Percentiles rank a stretch among this genome's conserved stretches.
These are phyloP conservation scores for Zosterops pallidus DNA, from an alignment of 2,113 vertebrate genomes.

Conservation along the genomic window DNA sequence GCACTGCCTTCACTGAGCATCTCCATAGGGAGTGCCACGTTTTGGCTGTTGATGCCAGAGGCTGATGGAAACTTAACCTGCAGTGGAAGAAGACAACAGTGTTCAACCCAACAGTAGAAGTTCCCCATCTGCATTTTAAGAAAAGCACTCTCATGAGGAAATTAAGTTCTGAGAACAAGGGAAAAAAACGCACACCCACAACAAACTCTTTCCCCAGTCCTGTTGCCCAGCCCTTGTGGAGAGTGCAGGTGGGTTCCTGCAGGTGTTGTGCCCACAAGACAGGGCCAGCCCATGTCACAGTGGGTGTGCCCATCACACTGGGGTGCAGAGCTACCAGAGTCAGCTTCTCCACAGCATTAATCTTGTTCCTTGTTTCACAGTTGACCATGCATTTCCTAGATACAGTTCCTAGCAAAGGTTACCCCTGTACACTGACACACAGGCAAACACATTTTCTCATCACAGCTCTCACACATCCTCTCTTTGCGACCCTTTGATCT, in stretches of 20 bases:
- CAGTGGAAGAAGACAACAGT: not conserved
- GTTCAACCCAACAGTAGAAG: not conserved
- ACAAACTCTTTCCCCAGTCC: not conserved
- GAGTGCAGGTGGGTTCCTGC: not conserved
- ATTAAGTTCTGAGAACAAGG: not conserved
- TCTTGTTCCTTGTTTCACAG: not conserved
- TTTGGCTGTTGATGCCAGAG: not conserved
- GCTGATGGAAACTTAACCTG: not conserved
- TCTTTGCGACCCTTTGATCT: not conserved
- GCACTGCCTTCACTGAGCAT: not conserved
- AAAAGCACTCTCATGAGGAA: not conserved
- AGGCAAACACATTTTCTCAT: not conserved
- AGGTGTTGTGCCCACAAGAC: rapidly evolving
- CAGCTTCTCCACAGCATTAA: not conserved
- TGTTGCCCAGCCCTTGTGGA: rapidly evolving
- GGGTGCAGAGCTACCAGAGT: not conserved
- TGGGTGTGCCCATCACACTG: rapidly evolving
- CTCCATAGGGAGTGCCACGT: rapidly evolving
- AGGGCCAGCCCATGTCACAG: rapidly evolving
- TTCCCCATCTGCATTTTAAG: not conserved
- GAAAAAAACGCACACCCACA: rapidly evolving
- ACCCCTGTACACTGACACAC: rapidly evolving
- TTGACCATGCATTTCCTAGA: not conserved
- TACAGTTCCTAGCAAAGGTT: not conserved
- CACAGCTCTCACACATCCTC: not conserved